These are phyloP conservation scores for Lacanobia oleracea DNA, from an alignment of 2,888 invertebrate genomes.

Conservation along the genomic window DNA sequence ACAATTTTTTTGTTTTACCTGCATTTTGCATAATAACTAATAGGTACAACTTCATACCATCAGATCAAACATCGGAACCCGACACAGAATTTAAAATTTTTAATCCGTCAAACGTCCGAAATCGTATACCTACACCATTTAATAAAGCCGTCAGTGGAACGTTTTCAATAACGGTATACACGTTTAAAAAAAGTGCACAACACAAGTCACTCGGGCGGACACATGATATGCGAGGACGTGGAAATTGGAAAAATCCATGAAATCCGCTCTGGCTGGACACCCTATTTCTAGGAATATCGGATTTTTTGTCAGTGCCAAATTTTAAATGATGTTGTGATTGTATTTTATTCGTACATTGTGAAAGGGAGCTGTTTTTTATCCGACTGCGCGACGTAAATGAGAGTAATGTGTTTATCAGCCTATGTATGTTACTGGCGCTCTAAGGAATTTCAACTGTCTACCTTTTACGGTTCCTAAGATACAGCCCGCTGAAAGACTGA, in stretches of 20 bases:
- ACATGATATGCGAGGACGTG: conserved; percentile 77
- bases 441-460: no score
- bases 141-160: conserved; percentile 67
- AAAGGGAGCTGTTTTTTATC: no score
- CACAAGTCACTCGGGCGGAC: conserved; percentile 78
- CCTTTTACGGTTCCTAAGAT: no score
- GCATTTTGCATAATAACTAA: no score
- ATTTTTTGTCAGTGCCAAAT: conserved; percentile 35
- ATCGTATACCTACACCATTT: conserved; percentile 56
- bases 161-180: conserved; percentile 67
- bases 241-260: conserved; percentile 86
- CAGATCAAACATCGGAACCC: conserved; percentile 8
- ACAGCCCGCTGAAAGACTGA: no score
- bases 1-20: no score
- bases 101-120: conserved; percentile 46
- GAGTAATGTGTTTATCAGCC: no score
- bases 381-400: no score
- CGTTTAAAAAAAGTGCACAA: conserved; percentile 68
- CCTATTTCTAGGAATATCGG: conserved; percentile 53
- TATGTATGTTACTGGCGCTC: no score
- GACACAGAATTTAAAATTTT: background rate
- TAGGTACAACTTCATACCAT: background rate
- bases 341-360: conserved; percentile 7
- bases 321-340: conserved; percentile 19
- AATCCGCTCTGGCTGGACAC: conserved; percentile 66